Percentiles rank a stretch among this genome's conserved stretches.
Evolutionary conservation across 2,797 vertebrate species (phyloP).

Genomic region (Podarcis siculus): DNA sequence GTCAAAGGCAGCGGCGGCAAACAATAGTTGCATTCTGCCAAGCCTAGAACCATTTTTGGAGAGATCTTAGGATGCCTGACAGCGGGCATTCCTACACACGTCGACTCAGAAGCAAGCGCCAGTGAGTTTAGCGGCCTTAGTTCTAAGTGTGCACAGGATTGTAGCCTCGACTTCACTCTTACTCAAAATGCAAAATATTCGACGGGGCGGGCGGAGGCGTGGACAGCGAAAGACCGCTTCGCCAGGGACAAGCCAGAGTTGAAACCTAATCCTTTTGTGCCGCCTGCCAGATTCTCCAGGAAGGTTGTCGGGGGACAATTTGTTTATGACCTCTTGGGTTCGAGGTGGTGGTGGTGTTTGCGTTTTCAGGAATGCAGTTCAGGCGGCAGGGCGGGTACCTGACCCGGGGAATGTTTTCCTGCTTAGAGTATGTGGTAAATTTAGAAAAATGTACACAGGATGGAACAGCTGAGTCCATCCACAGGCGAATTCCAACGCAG

Average conservation of each 20-base stretch:
- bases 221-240: neutral
- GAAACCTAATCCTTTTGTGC: slow-evolving; percentile 2
- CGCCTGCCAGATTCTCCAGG: neutral
- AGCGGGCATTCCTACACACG: too few species aligned
- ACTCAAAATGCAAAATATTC: neutral
- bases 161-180: neutral
- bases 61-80: too few species aligned
- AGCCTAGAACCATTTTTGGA: too few species aligned
- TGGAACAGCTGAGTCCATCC: too few species aligned
- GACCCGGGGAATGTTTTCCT: neutral
- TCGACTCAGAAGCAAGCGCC: too few species aligned
- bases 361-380: slow-evolving; percentile 15
- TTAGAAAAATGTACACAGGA: neutral
- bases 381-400: neutral
- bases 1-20: too few species aligned
- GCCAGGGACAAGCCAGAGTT: neutral
- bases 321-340: neutral
- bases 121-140: neutral
- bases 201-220: neutral
- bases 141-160: neutral
- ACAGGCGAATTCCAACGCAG: neutral
- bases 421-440: neutral
- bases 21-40: too few species aligned
- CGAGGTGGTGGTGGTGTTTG: neutral
- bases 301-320: neutral